Conservation (phyloP, 2,888 invertebrate species). For the Kuschelorhynchus macadamiae region DNA sequence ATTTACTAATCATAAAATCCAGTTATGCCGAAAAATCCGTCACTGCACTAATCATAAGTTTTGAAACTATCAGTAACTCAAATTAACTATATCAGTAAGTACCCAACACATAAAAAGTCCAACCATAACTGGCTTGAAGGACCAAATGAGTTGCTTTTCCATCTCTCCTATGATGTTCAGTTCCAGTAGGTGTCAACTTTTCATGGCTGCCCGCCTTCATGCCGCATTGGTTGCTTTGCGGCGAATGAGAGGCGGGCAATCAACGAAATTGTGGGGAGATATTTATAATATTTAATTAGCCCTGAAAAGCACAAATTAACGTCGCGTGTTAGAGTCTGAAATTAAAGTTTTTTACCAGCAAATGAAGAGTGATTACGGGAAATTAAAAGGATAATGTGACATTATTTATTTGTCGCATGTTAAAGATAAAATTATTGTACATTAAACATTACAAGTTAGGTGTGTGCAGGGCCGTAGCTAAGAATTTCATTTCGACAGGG, state of each 20-base stretch:
- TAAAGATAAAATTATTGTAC: too few species aligned
- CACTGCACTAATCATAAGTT: too few species aligned
- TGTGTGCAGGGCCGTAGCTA: too few species aligned
- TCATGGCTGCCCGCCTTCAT: slow-evolving; percentile 27
- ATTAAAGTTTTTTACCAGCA: slow-evolving; percentile 28
- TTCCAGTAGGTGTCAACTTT: slow-evolving; percentile 28
- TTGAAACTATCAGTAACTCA: too few species aligned
- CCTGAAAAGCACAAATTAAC: slow-evolving; percentile 49
- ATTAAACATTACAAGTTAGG: too few species aligned
- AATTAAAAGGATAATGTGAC: slow-evolving; percentile 13
- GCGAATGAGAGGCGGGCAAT: slow-evolving; percentile 52
- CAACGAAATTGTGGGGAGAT: slow-evolving; percentile 44
- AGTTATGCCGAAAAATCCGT: too few species aligned
- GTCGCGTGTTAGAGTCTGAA: slow-evolving; percentile 38
- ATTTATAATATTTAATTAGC: slow-evolving; percentile 56
- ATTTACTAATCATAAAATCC: too few species aligned
- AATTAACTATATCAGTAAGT: background rate
- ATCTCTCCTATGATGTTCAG: slow-evolving; percentile 17
- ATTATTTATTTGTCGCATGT: background rate
- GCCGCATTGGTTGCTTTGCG: slow-evolving; percentile 29
- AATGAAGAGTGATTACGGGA: slow-evolving; percentile 14
- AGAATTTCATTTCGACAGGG: too few species aligned
- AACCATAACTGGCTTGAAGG: slow-evolving; percentile 25
- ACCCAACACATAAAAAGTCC: background rate
- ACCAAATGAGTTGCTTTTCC: slow-evolving; percentile 30